These are phyloP conservation scores for Columbina picui DNA, from an alignment of 2,113 vertebrate species.

Conservation along the genomic window DNA sequence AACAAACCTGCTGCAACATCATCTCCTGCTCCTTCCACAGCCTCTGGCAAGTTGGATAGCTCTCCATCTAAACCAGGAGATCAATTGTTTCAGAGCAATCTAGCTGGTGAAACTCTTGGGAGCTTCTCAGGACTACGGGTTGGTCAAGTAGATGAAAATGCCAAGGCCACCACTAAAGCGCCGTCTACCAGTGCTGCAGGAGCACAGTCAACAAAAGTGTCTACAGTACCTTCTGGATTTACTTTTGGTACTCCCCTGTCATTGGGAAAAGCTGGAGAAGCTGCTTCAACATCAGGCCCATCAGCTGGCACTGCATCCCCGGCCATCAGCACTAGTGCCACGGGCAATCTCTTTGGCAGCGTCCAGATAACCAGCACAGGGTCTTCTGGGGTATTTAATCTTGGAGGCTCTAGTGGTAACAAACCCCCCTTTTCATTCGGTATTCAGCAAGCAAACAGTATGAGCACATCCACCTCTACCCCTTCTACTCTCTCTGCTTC, in stretches of 20 bases:
- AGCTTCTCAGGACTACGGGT: conserved; percentile 91
- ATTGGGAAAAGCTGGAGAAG: conserved; percentile 73
- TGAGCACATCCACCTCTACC: conserved; percentile 3
- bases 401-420: conserved; percentile 57
- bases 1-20: conserved; percentile 17
- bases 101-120: conserved; percentile 89
- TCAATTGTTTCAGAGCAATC: conserved; percentile 60
- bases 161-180: conserved; percentile 70
- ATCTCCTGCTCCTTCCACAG: conserved; percentile 22
- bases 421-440: conserved; percentile 77
- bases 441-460: conserved; percentile 17
- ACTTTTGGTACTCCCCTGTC: conserved; percentile 63
- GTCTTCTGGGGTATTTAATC: conserved; percentile 69
- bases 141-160: conserved; percentile 84
- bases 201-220: conserved; percentile 48
- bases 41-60: conserved; percentile 71
- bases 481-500: conserved; percentile 43
- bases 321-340: not conserved
- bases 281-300: not conserved
- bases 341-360: conserved; percentile 36
- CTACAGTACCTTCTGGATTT: conserved; percentile 54
- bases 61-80: conserved; percentile 73
- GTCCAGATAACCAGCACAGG: not conserved
- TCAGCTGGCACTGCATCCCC: not conserved
- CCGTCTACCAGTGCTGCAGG: not conserved